Evolutionary conservation across 2,888 invertebrate genomes (phyloP).

Genomic region (Mylabris sibirica): DNA sequence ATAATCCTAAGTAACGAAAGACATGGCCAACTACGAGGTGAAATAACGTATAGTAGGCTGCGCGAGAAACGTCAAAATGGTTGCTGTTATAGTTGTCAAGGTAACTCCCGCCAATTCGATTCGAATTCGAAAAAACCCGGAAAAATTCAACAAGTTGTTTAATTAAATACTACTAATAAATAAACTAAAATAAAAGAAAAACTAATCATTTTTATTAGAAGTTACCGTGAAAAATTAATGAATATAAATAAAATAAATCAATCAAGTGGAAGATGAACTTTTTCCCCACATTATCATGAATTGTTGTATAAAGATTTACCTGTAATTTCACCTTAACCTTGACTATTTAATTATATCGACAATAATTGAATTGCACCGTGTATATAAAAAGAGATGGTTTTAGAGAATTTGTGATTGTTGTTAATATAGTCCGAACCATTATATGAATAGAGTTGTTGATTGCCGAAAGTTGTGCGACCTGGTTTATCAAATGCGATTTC

Average conservation of each 20-base stretch:
- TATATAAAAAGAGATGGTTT: not conserved
- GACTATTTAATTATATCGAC: not conserved
- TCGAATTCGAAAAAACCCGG: not conserved
- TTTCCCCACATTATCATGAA: not conserved
- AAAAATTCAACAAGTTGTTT: too few species aligned
- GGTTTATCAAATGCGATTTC: not conserved
- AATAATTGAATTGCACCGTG: too few species aligned
- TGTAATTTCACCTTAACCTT: not conserved
- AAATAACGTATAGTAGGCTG: too few species aligned
- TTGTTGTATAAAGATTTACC: slow-evolving; percentile 1
- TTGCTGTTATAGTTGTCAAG: not conserved
- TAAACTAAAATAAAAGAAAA: too few species aligned
- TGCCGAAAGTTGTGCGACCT: not conserved
- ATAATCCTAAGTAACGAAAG: too few species aligned
- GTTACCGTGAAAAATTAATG: not conserved
- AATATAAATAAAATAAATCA: not conserved
- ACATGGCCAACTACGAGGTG: too few species aligned
- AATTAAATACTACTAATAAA: too few species aligned
- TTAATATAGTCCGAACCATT: not conserved
- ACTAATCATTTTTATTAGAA: not conserved
- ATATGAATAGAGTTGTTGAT: not conserved
- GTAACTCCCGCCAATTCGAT: not conserved
- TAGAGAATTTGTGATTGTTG: not conserved
- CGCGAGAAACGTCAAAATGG: not conserved
- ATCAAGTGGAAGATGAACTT: too few species aligned